Conservation (phyloP, 2,888 invertebrate species). For the Petrophora chlorosata region DNA sequence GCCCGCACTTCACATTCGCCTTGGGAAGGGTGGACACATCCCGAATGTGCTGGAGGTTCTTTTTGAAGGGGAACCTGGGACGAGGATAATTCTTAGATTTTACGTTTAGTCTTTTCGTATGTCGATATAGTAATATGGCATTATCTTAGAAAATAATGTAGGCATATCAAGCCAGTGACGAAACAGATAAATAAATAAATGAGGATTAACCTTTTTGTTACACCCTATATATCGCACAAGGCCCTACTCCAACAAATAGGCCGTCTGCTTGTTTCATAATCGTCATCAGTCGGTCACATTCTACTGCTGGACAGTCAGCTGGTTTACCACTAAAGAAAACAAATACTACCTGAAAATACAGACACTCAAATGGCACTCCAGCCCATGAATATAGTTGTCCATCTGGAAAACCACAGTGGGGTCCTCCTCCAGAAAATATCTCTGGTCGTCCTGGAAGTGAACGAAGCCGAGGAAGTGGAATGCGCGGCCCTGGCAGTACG, state of each 20-base stretch:
- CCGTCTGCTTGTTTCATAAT: no score
- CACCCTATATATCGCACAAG: no score
- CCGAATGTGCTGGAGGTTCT: constrained; percentile 65
- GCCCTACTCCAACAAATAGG: no score
- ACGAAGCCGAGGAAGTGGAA: constrained; percentile 76
- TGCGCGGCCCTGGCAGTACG: constrained; percentile 64
- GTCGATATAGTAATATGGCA: no score
- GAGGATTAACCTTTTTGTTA: no score
- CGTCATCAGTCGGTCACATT: no score
- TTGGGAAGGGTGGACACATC: constrained; percentile 71
- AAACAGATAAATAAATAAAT: no score
- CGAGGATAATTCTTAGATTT: neutral
- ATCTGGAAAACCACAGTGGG: constrained; percentile 66
- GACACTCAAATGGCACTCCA: constrained; percentile 70
- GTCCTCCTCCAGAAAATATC: constrained; percentile 70
- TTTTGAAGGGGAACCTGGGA: constrained; percentile 74
- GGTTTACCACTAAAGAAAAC: no score
- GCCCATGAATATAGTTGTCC: constrained; percentile 72
- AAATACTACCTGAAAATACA: constrained; percentile 68
- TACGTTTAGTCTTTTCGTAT: no score
- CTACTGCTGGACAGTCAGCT: no score
- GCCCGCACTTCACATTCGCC: constrained; percentile 77
- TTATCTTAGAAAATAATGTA: no score
- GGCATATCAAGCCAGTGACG: no score
- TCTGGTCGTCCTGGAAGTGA: constrained; percentile 66